phyloP scores from a whole-genome alignment of 2,113 vertebrate genomes.

The Tamias sibiricus region DNA sequence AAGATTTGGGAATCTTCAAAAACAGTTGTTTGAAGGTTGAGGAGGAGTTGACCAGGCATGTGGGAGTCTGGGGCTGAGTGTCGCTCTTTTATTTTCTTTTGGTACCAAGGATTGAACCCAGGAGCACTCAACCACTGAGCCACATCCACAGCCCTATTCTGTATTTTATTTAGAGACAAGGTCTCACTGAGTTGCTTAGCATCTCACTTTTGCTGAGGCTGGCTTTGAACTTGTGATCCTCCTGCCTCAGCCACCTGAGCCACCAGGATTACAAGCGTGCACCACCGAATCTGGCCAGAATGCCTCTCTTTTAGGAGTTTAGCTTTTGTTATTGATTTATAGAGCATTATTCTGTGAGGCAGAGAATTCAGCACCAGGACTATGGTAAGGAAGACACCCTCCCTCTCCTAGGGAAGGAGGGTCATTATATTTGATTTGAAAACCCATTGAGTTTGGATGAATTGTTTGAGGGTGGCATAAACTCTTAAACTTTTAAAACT shows the following conservation, averaged over 20 bases:
- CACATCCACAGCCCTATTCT: too few relatives aligned
- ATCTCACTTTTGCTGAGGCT: too few relatives aligned
- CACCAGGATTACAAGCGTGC: too few relatives aligned
- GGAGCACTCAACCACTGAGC: too few relatives aligned
- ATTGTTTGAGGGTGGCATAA: conserved; percentile 72
- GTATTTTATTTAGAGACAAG: too few relatives aligned
- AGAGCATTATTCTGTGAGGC: not conserved
- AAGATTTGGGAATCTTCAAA: not conserved
- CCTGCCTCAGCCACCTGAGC: too few relatives aligned
- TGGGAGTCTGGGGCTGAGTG: not conserved
- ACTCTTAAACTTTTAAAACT: conserved; percentile 75
- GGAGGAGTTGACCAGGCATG: not conserved
- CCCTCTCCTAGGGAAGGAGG: not conserved
- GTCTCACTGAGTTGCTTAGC: too few relatives aligned
- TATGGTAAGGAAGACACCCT: not conserved
- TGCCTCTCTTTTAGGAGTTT: not conserved
- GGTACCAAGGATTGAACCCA: too few relatives aligned
- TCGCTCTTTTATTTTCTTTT: not conserved
- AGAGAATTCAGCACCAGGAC: not conserved
- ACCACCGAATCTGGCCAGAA: not conserved
- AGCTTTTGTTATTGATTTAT: not conserved
- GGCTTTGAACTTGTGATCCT: too few relatives aligned
- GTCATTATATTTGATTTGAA: conserved; percentile 68
- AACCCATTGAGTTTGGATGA: conserved; percentile 71
- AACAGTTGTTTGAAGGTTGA: not conserved